Conservation (phyloP, 2,797 vertebrate species). For the Oreortyx pictus region DNA sequence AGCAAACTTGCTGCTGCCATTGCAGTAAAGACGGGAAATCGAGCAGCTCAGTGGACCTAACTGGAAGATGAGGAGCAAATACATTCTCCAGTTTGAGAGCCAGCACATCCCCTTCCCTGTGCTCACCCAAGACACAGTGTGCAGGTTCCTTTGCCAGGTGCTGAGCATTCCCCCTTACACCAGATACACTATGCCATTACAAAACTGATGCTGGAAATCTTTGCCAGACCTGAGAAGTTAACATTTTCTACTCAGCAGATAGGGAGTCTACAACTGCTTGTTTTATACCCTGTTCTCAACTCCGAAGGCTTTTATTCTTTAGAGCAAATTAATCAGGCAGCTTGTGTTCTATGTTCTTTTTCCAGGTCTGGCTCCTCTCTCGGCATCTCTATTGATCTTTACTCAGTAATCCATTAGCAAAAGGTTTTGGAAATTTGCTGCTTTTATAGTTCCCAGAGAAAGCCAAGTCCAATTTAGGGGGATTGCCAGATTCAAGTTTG, state of each 20-base stretch:
- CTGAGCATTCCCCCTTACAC: not conserved
- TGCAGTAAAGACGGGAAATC: not conserved
- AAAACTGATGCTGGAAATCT: conserved; percentile 6
- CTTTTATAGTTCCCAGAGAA: conserved; percentile 50
- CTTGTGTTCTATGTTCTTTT: conserved; percentile 54
- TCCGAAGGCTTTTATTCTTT: conserved; percentile 66
- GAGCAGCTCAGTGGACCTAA: not conserved
- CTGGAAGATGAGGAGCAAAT: not conserved
- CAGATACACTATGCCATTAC: not conserved
- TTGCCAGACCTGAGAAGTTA: conserved; percentile 37
- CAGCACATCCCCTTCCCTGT: not conserved
- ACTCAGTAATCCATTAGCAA: conserved; percentile 64
- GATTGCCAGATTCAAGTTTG: conserved; percentile 6
- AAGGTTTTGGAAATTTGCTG: conserved; percentile 58
- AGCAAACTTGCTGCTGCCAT: not conserved
- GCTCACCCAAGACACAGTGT: fast-evolving
- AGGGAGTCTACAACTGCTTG: conserved; percentile 36
- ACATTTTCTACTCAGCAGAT: conserved; percentile 18
- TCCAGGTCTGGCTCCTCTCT: conserved; percentile 62
- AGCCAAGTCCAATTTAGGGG: not conserved
- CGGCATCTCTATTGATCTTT: conserved; percentile 63
- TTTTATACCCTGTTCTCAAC: conserved; percentile 63
- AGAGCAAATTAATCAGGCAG: conserved; percentile 67
- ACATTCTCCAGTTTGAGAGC: not conserved
- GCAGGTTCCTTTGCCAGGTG: not conserved